phyloP scores from a whole-genome alignment of 2,797 vertebrate species.

The Serranus cabrilla region DNA sequence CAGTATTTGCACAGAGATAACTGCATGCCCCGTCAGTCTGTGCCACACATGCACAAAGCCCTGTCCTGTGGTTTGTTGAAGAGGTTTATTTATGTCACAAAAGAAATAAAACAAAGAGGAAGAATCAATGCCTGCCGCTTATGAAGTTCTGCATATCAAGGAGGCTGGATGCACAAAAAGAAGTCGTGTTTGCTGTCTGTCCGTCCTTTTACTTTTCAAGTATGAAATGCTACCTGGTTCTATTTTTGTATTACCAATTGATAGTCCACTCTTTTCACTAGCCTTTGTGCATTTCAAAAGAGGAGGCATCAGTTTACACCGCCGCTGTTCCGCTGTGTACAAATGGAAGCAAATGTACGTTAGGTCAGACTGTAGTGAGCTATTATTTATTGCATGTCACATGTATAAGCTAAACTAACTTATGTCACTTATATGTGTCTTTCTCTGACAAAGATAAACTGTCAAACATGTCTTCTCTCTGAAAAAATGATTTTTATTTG shows the following conservation, averaged over 20 bases:
- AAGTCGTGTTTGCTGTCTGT: conserved; percentile 70
- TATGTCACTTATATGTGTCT: conserved; percentile 72
- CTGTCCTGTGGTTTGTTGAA: conserved; percentile 63
- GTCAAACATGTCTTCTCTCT: conserved; percentile 72
- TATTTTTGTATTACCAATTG: conserved; percentile 84
- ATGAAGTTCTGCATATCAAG: conserved; percentile 67
- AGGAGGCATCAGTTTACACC: conserved; percentile 75
- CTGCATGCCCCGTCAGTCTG: conserved; percentile 73
- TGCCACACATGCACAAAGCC: conserved; percentile 61
- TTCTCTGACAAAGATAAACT: conserved; percentile 57
- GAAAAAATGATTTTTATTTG: conserved; percentile 77
- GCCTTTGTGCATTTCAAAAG: conserved; percentile 81
- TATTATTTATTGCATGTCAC: conserved; percentile 87
- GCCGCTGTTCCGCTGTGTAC: conserved; percentile 69
- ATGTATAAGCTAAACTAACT: conserved; percentile 79
- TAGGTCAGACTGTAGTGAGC: conserved; percentile 64
- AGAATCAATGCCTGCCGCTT: conserved; percentile 54
- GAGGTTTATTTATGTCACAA: conserved; percentile 80
- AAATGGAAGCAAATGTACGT: conserved; percentile 67
- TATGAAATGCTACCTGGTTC: conserved; percentile 79
- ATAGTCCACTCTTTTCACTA: conserved; percentile 73
- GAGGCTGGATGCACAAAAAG: conserved; percentile 62
- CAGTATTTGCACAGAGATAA: conserved; percentile 55
- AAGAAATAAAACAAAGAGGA: conserved; percentile 64
- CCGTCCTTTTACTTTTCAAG: conserved; percentile 74